Evolutionary conservation across 2,113 vertebrate genomes (phyloP).

Genomic region (Clarias magur): DNA sequence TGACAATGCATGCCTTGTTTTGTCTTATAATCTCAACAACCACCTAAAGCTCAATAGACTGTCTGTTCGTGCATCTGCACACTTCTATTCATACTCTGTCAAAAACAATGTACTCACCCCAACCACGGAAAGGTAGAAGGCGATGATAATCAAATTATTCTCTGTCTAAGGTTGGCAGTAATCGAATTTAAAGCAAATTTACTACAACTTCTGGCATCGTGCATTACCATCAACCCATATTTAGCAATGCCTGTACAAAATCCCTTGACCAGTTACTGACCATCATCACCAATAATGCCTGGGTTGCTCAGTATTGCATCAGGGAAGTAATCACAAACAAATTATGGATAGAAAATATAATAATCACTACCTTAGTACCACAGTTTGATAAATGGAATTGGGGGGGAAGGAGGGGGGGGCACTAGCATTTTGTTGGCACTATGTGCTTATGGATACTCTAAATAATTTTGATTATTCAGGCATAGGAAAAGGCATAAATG

Average conservation of each 20-base stretch:
- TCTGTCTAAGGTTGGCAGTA: slow-evolving; percentile 6
- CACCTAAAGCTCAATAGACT: neutral
- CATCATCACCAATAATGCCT: neutral
- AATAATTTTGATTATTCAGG: neutral
- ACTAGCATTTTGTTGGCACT: neutral
- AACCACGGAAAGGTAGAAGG: slow-evolving; percentile 8
- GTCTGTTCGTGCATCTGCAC: slow-evolving; percentile 3
- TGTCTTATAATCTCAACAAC: neutral
- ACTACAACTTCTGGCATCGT: neutral
- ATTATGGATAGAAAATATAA: neutral
- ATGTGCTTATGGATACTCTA: neutral
- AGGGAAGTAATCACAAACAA: neutral
- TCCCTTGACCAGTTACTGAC: neutral
- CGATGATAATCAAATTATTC: slow-evolving; percentile 15
- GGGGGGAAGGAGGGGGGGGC: too few species aligned
- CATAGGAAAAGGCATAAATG: neutral
- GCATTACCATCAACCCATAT: slow-evolving; percentile 5
- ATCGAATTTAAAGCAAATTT: slow-evolving; percentile 20
- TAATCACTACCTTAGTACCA: neutral
- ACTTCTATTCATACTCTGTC: slow-evolving; percentile 14
- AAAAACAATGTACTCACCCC: neutral
- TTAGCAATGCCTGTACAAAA: neutral
- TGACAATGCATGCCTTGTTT: neutral
- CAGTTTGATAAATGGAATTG: neutral
- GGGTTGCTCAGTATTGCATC: slow-evolving; percentile 11